Evolutionary conservation across 64 coral and sea anemone species (phyloP), one percentile per base, ranked within the genome.

Genomic region (Acropora yongei): DNA sequence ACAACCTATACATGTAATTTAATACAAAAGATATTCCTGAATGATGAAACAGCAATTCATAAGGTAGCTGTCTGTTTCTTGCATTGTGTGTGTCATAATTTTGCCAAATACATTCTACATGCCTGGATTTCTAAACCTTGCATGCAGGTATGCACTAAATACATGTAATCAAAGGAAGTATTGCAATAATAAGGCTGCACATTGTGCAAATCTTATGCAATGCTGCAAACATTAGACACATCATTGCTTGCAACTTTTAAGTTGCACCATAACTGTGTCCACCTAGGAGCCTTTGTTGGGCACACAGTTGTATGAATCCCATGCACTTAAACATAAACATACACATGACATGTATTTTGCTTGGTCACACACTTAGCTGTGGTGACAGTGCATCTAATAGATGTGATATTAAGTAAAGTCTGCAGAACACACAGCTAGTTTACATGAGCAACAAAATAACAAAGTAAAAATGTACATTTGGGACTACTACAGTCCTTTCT

Each of bases 171-270:
- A 63, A 6, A 53, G 43, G 45, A 75, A 75, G 73, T 75, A 41
- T n/a, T n/a, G n/a, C n/a, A n/a, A n/a, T n/a, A n/a, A n/a, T n/a
- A 75, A 44, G 4, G 5, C 7, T 3, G 68, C 8, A 13, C 42
- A 75, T 44, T 42, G 45, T 43, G 73, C 41, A 9, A 75, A 75
- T 43, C 40, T 11, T 8, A 11, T 75, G 73, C 73, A 75, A 75
- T 42, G 45, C 45, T 75, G 42, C 73, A 44, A 75, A 75, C 39
- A 75, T 75, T 45, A 75, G 1, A 75, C 72, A 75, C 73, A 75
- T 44, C 73, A 75, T 75, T 75, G 73, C 73, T 44, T 75, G 73
- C 73, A 75, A 75, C 39, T 5, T 44, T 75, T 75, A 75, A 75
- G 42, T 75, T 75, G 73, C 73, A 7, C 73, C 42, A 43, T 8